phyloP scores from a whole-genome alignment of 2,888 invertebrate genomes.

The Microctonus aethiopoides region DNA sequence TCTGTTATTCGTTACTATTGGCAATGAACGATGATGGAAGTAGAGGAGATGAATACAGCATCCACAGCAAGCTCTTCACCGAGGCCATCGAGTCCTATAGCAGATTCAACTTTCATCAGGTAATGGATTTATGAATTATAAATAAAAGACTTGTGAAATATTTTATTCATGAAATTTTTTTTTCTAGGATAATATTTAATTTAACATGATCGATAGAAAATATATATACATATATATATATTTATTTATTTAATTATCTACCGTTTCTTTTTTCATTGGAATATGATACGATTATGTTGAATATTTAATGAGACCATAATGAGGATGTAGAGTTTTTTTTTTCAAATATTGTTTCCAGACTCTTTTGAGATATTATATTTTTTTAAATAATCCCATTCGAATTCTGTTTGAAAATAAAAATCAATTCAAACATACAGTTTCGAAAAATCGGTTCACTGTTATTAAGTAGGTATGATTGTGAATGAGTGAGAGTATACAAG shows the following conservation, averaged over 20 bases:
- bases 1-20: constrained; percentile 41
- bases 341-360: too few species aligned
- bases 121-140: constrained; percentile 39
- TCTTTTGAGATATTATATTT: too few species aligned
- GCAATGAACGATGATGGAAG: constrained; percentile 65
- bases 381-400: too few species aligned
- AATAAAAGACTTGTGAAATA: too few species aligned
- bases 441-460: too few species aligned
- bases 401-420: too few species aligned
- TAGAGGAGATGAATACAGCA: constrained; percentile 64
- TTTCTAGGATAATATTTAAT: neutral
- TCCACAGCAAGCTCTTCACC: constrained; percentile 65
- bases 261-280: neutral
- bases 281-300: neutral
- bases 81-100: constrained; percentile 63
- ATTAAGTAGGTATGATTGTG: too few species aligned
- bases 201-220: neutral
- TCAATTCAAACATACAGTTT: too few species aligned
- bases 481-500: too few species aligned
- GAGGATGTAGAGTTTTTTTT: too few species aligned
- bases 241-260: neutral
- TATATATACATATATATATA: neutral
- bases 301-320: neutral
- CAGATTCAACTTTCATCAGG: constrained; percentile 65
- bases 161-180: neutral